Evolutionary conservation across 2,113 vertebrate genomes (phyloP).

Genomic region (Fulmarus glacialis): DNA sequence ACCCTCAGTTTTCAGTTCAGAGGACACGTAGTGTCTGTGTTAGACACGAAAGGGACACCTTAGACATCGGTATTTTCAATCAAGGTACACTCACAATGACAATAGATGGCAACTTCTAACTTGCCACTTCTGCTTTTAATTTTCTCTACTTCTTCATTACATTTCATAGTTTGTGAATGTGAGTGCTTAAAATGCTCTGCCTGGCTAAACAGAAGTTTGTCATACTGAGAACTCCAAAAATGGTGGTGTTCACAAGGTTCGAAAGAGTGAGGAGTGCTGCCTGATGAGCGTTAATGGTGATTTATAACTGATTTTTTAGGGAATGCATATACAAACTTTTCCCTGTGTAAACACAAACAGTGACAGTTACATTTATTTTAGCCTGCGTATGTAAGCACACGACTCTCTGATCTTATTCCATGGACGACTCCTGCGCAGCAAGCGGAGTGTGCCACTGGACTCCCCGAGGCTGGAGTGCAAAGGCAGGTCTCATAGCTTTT

Average conservation of each 20-base stretch:
- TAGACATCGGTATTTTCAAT: background rate
- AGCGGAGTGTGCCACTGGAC: too few species aligned
- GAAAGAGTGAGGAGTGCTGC: background rate
- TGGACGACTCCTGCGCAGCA: fast-evolving
- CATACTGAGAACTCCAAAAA: background rate
- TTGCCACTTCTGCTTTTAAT: background rate
- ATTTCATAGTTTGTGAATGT: background rate
- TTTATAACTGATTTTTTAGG: background rate
- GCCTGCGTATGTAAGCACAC: fast-evolving
- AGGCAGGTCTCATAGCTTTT: background rate
- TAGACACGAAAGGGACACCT: background rate
- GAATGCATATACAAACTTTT: background rate
- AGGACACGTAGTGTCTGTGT: background rate
- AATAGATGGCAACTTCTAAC: background rate
- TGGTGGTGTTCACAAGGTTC: background rate
- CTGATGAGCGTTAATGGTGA: background rate
- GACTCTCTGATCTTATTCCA: background rate
- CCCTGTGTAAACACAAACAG: background rate
- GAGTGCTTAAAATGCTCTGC: background rate
- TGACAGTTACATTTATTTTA: background rate
- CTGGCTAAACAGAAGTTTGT: background rate
- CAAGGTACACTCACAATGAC: background rate
- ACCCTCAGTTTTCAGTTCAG: background rate
- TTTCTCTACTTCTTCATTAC: background rate
- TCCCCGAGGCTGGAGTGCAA: background rate